Evolutionary conservation across 2,888 invertebrate species (phyloP).

Genomic region (Oligia strigilis): DNA sequence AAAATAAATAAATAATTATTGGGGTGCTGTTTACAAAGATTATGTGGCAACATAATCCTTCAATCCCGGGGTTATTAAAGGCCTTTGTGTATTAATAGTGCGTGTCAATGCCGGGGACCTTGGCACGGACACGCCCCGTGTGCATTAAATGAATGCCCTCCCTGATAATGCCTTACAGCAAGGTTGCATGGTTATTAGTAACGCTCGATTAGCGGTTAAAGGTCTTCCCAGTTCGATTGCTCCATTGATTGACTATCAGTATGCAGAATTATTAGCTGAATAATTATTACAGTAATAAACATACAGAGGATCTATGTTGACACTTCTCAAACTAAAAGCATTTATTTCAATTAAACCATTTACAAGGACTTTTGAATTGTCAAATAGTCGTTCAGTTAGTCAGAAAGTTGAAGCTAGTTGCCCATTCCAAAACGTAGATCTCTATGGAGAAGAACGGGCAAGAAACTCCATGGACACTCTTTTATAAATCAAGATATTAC

Average conservation of each 20-base stretch:
- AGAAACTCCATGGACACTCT: no score
- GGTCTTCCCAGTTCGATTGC: background rate
- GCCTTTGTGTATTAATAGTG: constrained; percentile 58
- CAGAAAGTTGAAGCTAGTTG: background rate
- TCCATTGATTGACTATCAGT: background rate
- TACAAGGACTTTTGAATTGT: background rate
- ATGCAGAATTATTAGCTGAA: background rate
- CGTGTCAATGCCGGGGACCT: constrained; percentile 48
- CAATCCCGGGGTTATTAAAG: constrained; percentile 40
- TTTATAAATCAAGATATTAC: no score
- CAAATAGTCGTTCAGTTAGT: background rate
- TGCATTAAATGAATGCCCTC: constrained; percentile 40
- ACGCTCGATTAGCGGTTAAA: constrained; percentile 12
- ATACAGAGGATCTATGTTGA: background rate
- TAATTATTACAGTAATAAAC: no score
- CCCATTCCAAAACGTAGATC: no score
- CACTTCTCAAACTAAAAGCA: background rate
- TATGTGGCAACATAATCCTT: constrained; percentile 31
- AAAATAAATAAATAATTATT: background rate
- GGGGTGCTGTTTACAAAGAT: background rate
- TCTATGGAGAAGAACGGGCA: no score
- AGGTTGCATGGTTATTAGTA: constrained; percentile 38
- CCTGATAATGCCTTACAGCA: constrained; percentile 24
- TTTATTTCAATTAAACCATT: background rate
- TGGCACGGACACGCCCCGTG: constrained; percentile 32